Conservation (phyloP, 2,888 invertebrate genomes). For the Quadriops clusia region DNA sequence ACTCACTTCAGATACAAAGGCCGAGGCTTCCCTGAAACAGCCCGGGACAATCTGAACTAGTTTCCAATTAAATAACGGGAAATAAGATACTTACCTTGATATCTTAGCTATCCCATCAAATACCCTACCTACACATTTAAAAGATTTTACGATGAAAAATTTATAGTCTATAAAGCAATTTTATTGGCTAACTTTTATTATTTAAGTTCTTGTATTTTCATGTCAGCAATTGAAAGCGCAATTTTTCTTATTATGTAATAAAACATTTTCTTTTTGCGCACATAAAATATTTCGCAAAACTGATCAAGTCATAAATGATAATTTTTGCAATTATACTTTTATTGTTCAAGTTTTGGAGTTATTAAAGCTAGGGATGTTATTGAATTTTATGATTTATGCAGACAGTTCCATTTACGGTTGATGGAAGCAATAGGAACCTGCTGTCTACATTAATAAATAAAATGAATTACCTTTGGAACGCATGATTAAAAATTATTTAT, state of each 20-base stretch:
- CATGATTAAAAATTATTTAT: too few relatives aligned
- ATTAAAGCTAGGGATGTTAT: too few relatives aligned
- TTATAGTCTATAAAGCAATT: constrained; percentile 37
- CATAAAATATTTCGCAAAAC: constrained; percentile 27
- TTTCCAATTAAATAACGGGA: constrained; percentile 23
- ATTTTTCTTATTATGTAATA: constrained; percentile 34
- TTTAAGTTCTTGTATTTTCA: constrained; percentile 38
- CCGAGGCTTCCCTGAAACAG: too few relatives aligned
- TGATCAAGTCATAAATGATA: constrained; percentile 32
- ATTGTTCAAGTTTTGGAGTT: constrained; percentile 8
- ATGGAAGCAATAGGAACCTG: too few relatives aligned
- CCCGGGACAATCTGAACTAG: constrained; percentile 7
- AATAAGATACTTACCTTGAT: constrained; percentile 27
- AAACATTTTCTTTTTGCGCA: constrained; percentile 28
- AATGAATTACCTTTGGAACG: too few relatives aligned
- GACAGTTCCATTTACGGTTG: too few relatives aligned
- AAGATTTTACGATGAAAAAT: constrained; percentile 34
- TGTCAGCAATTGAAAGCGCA: constrained; percentile 36
- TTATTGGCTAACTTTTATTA: constrained; percentile 37
- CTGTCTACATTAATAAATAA: too few relatives aligned
- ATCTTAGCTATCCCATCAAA: constrained; percentile 30
- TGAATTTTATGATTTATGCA: too few relatives aligned
- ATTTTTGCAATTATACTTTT: constrained; percentile 27
- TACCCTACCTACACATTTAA: constrained; percentile 28
- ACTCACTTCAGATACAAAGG: too few relatives aligned